phyloP scores from a whole-genome alignment of 2,888 invertebrate species.

The Periphyllus acericola region DNA sequence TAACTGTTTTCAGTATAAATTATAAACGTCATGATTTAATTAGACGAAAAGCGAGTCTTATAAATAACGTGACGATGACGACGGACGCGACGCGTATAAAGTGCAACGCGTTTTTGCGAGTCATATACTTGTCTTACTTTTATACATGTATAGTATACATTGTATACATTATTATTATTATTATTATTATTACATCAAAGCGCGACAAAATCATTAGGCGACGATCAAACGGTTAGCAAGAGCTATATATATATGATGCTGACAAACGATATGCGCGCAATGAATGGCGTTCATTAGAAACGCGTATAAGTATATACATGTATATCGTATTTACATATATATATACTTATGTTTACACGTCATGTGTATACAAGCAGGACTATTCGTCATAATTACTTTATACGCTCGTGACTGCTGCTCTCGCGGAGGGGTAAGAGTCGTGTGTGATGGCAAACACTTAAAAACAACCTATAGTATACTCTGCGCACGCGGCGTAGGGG shows the following conservation, averaged over 20 bases:
- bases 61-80: background rate
- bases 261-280: background rate
- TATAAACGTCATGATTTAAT: background rate
- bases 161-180: too few relatives aligned
- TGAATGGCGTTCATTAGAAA: constrained; percentile 50
- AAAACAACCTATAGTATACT: background rate
- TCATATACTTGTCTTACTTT: background rate
- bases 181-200: constrained; percentile 37
- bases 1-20: background rate
- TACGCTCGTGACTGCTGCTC: background rate
- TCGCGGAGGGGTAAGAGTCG: background rate
- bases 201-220: constrained; percentile 23
- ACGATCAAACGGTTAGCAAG: constrained; percentile 47
- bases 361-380: background rate
- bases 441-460: constrained; percentile 19
- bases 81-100: background rate
- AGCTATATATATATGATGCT: background rate
- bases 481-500: background rate
- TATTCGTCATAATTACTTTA: constrained; percentile 54
- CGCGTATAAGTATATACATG: background rate
- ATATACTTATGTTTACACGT: background rate
- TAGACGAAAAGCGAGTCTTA: background rate
- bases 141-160: background rate
- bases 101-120: background rate
- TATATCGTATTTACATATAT: background rate